Percentiles rank a stretch among this genome's conserved stretches.
phyloP scores from a whole-genome alignment of 53 echinoderm and acorn worm species.

The Paracentrotus lividus region DNA sequence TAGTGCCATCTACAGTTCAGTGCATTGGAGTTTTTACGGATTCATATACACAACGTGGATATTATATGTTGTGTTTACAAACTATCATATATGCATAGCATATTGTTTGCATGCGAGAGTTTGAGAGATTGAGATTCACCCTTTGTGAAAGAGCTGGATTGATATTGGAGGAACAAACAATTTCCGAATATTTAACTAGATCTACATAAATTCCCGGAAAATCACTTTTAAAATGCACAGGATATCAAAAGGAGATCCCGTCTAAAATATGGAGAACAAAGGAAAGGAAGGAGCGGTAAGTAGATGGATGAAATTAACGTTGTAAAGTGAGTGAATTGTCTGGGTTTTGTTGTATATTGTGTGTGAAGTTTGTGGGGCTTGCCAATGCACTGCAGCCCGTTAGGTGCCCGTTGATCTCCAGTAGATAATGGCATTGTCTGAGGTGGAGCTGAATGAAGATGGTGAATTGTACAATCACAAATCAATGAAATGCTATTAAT shows the following conservation, averaged over 20 bases:
- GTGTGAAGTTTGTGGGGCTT: background rate
- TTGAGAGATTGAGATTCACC: background rate
- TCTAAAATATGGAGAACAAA: background rate
- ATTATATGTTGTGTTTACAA: background rate
- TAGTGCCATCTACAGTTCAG: background rate
- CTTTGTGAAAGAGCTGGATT: too few relatives aligned
- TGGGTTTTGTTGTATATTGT: background rate
- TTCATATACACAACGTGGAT: background rate
- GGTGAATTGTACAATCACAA: too few relatives aligned
- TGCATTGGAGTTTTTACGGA: background rate
- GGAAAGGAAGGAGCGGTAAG: constrained; percentile 15
- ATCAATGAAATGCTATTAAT: too few relatives aligned
- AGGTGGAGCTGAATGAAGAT: background rate
- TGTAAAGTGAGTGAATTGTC: background rate
- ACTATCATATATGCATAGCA: background rate
- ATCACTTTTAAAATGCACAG: background rate
- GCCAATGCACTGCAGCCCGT: background rate
- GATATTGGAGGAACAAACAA: background rate
- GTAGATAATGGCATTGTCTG: background rate
- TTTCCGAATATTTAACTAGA: background rate
- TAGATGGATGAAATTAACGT: background rate
- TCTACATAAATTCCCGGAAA: background rate
- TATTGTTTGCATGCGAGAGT: background rate
- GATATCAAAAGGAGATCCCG: background rate
- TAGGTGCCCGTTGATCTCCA: background rate